phyloP scores from a whole-genome alignment of 2,797 vertebrate genomes.

The Molossus alvarezi region DNA sequence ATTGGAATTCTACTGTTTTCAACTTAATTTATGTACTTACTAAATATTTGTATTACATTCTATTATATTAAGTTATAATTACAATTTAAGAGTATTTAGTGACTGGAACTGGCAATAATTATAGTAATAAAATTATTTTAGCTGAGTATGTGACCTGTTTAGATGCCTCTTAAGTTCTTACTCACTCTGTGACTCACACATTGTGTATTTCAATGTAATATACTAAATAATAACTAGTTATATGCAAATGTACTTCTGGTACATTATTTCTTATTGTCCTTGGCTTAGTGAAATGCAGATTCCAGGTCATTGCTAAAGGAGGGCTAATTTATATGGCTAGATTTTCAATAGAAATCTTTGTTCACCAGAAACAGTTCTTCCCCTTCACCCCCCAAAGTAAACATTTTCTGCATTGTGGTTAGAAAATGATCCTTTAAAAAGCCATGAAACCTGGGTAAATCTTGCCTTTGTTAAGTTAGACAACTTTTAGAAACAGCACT shows the following conservation, averaged over 20 bases:
- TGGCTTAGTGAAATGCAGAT: background rate
- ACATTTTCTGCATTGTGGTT: background rate
- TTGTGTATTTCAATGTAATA: background rate
- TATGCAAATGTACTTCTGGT: background rate
- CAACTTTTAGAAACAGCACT: background rate
- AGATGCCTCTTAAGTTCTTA: background rate
- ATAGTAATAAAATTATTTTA: background rate
- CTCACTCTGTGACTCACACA: background rate
- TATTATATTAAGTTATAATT: slow-evolving; percentile 45
- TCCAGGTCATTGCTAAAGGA: background rate
- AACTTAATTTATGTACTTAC: background rate
- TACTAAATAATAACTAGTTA: background rate
- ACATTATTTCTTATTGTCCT: background rate
- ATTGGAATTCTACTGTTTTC: slow-evolving; percentile 12
- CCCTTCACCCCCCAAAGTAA: background rate
- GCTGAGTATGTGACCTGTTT: slow-evolving; percentile 31
- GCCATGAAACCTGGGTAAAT: background rate
- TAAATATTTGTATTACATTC: slow-evolving; percentile 35
- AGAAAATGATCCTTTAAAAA: background rate
- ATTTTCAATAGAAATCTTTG: background rate
- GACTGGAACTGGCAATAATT: background rate
- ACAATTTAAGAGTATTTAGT: slow-evolving; percentile 54
- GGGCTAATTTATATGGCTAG: background rate
- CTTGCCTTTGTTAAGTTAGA: background rate
- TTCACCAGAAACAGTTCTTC: background rate